These are phyloP conservation scores for Echinops telfairi DNA, from an alignment of 2,113 vertebrate species.

Conservation along the genomic window DNA sequence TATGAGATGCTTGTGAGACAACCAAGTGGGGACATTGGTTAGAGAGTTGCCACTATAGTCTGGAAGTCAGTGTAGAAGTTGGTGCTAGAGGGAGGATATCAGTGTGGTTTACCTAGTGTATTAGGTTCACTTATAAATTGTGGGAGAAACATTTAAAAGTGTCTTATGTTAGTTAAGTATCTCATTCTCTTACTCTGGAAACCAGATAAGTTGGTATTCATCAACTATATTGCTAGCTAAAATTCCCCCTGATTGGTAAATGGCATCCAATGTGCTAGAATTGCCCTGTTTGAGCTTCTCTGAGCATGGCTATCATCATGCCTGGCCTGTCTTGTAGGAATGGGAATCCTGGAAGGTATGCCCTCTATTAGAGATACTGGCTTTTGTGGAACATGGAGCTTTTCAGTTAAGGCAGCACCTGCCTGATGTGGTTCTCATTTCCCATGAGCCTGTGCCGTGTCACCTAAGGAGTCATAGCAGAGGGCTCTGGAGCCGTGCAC, in stretches of 20 bases:
- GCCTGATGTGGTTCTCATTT: not conserved
- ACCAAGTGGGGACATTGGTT: not conserved
- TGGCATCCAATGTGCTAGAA: not conserved
- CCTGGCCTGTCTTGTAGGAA: not conserved
- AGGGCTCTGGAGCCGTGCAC: not conserved
- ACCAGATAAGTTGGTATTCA: not conserved
- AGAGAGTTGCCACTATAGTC: not conserved
- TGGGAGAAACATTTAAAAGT: not conserved
- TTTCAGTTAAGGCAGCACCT: not conserved
- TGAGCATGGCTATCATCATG: not conserved
- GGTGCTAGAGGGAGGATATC: not conserved
- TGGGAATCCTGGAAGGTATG: not conserved
- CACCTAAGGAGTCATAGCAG: not conserved
- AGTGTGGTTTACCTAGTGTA: not conserved
- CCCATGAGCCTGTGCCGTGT: not conserved
- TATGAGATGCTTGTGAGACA: not conserved
- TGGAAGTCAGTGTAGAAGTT: not conserved
- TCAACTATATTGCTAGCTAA: not conserved
- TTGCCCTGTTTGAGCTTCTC: not conserved
- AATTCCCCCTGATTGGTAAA: not conserved
- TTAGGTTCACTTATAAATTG: not conserved
- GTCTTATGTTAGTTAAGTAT: not conserved
- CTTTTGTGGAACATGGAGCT: not conserved
- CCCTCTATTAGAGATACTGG: not conserved
- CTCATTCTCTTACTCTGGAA: conserved; percentile 28